Base-by-base conservation (phyloP, 2,888 invertebrate species). In the Xylocampa areola region DNA sequence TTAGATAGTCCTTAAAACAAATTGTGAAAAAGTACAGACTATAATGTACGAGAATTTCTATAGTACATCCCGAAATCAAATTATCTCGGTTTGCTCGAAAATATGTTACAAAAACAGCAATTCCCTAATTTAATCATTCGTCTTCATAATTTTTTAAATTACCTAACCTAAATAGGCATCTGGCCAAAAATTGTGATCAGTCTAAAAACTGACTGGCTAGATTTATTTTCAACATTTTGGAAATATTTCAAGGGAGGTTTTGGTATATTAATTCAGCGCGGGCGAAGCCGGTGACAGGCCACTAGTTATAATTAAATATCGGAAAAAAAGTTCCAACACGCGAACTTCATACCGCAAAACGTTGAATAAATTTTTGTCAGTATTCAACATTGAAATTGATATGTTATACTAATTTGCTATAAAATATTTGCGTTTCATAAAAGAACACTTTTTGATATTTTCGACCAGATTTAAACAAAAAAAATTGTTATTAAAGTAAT, bases 281-380 rank as follows among this genome's bases (percentile, higher is more conserved):
- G 10, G 19, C 17, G 33, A 51, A 66, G 16, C 65, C 23, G 1
- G 4, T 49, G 54, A 67, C 48, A 61, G 47, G 16, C 45, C 48
- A 33, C 40, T 67, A 60, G 53, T 60, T 65, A 36, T 49, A 65
- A 61, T 65, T 67, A 61, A 67, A 67, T 67, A 65, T 67, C 54
- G 53, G 54, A 23, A 61, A 60, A 27, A 60, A 61, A 54, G 49
- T 50, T 67, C 8, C 13, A 16, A 55, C 62, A 62, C 21, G 54
- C 36, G 5, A 49, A 54, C 30, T 49, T 33, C 23, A 23, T 17
- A 40, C 67, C 49, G 33, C 33, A 58, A 58, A 57, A 63, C 35
- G 10, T 39, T 10, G 36, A 36, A 27, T 41, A 32, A 23, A 50
- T 52, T 67, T 60, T 45, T 45, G 11, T 19, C 37, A 6, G 6